Conservation (phyloP, 2,888 invertebrate genomes). For the Panzeria rudis region DNA sequence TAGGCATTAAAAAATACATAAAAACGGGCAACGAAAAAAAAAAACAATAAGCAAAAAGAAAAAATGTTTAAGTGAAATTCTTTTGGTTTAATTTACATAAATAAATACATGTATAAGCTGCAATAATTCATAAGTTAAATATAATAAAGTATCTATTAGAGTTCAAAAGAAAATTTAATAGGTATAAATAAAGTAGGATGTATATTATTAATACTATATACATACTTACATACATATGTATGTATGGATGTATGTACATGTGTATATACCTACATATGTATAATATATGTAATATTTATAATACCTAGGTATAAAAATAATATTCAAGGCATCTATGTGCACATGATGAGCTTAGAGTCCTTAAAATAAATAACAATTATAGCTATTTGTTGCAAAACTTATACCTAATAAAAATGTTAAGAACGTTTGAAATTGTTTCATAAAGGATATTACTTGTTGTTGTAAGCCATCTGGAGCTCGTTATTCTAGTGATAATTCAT, state of each 20-base stretch:
- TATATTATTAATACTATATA: neutral
- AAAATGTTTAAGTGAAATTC: slow-evolving; percentile 32
- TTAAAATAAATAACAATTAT: too few species aligned
- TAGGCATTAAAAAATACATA: neutral
- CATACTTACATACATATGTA: neutral
- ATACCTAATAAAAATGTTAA: too few species aligned
- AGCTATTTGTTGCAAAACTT: neutral
- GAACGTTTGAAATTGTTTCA: too few species aligned
- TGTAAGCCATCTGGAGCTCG: neutral
- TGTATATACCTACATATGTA: neutral
- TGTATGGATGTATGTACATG: neutral
- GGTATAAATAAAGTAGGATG: slow-evolving; percentile 11
- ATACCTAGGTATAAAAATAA: neutral
- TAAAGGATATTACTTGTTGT: neutral
- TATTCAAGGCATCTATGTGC: neutral
- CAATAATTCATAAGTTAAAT: slow-evolving; percentile 17
- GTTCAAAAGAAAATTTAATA: slow-evolving; percentile 3
- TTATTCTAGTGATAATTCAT: neutral
- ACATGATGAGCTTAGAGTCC: too few species aligned
- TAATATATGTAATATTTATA: slow-evolving; percentile 29
- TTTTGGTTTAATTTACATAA: slow-evolving; percentile 9
- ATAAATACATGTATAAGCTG: slow-evolving; percentile 10
- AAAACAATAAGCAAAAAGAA: slow-evolving; percentile 20
- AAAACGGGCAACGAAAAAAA: slow-evolving; percentile 64
- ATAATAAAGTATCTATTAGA: neutral